Percentiles rank a stretch among this genome's conserved stretches.
Conservation (phyloP, 2,113 vertebrate species). For the Neopipo cinnamomea region DNA sequence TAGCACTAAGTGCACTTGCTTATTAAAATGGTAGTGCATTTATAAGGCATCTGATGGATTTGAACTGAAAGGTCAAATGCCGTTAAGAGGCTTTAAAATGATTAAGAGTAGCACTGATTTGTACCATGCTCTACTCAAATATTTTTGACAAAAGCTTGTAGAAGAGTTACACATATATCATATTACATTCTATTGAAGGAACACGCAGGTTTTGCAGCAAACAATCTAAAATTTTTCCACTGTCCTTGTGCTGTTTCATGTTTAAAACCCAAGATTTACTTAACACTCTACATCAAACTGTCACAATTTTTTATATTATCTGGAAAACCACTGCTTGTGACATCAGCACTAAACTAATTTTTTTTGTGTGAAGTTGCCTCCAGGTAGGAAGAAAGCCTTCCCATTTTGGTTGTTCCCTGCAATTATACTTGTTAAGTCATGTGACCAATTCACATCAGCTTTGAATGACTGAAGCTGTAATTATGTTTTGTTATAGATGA, state of each 20-base stretch:
- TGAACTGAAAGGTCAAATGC: neutral
- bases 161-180: neutral
- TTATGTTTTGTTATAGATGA: conserved; percentile 27
- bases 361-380: neutral
- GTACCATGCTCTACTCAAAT: neutral
- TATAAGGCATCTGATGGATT: neutral
- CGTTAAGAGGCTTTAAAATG: neutral
- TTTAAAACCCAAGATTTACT: neutral
- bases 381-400: too few species aligned
- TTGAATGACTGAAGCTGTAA: conserved; percentile 17
- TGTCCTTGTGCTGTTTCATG: neutral
- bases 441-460: neutral
- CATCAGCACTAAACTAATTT: neutral
- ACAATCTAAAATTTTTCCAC: neutral
- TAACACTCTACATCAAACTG: neutral
- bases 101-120: neutral
- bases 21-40: neutral
- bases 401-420: neutral
- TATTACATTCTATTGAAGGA: neutral
- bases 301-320: neutral
- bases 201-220: neutral
- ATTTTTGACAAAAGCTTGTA: neutral
- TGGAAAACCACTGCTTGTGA: neutral
- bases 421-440: neutral
- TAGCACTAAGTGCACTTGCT: neutral